A percentile compares a stretch with the other conserved stretches of the same genome.
Conservation (phyloP, 64 coral and sea anemone species). For the Montipora capricornis region DNA sequence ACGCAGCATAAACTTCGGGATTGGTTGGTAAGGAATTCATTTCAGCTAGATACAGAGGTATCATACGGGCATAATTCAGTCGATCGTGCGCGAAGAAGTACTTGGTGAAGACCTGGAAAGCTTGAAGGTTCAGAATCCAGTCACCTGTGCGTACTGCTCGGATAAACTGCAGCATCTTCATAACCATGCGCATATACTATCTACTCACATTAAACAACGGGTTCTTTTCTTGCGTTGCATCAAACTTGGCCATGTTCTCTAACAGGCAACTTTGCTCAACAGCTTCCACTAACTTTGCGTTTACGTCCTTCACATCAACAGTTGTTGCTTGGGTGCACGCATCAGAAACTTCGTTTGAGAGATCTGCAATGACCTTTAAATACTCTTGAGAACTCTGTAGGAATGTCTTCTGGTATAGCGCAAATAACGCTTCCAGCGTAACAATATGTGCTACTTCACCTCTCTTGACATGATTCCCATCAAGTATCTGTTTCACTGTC, state of each 20-base stretch:
- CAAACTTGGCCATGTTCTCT: too few relatives aligned
- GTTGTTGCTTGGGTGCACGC: too few relatives aligned
- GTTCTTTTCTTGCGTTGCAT: too few relatives aligned
- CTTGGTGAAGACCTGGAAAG: background rate
- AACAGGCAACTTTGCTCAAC: too few relatives aligned
- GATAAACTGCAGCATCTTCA: too few relatives aligned
- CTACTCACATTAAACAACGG: too few relatives aligned
- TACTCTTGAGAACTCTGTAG: conserved; percentile 41
- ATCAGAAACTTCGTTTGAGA: too few relatives aligned
- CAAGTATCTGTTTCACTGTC: conserved; percentile 64
- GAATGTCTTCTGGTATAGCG: conserved; percentile 26
- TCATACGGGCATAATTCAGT: conserved; percentile 5
- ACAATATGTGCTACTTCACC: conserved; percentile 37
- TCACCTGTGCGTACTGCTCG: conserved; percentile 3
- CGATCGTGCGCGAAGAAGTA: background rate
- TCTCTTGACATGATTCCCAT: conserved; percentile 34
- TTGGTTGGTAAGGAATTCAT: background rate
- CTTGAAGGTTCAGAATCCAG: background rate
- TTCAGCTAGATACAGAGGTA: conserved; percentile 46
- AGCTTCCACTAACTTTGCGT: too few relatives aligned
- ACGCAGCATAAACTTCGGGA: background rate
- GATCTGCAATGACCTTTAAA: conserved; percentile 6
- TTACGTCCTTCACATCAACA: too few relatives aligned
- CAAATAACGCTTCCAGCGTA: conserved; percentile 40
- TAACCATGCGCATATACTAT: too few relatives aligned